Evolutionary conservation across 2,888 invertebrate species (phyloP), one percentile per base, ranked within the genome.

Genomic region (Drosophila percnosoma): DNA sequence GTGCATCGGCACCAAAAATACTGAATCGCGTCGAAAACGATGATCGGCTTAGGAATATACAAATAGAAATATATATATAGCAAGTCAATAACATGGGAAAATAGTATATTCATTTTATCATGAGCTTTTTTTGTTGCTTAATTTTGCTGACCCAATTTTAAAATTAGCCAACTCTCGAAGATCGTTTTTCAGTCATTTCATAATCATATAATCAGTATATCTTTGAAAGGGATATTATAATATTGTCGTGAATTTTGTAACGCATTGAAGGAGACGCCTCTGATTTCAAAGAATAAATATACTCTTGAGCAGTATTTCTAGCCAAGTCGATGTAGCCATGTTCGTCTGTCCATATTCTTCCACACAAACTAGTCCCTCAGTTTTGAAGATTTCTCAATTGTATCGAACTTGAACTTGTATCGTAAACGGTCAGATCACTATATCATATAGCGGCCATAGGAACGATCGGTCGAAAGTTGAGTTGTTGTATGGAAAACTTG

Each of bases 1-100:
- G 87, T 96, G 96, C 96, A 97, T 97, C 15, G 97, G 97, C 34
- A 97, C 96, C 68, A 98, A 93, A 93, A 97, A 97, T 40, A 96
- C 95, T 21, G 94, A 90, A 61, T 92, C 92, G 27, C 91, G 91
- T 24, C 92, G 89, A 75, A 91, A 92, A 5, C 92, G 94, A 92
- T 94, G 91, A 92, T 94, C 93, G 92, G 94, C 88, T 91, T 6
- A 29, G 13, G 7, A 65, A 27, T 33, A 36, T 4, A 8, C 1
- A 29, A 15, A 6, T 4, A n/a, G 0, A 42, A 51, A 29, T 15
- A 8, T 24, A 24, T 24, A n/a, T n/a, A 42, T n/a, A 42, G 21
- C 21, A 13, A 3, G n/a, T 42, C 40, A 40, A 11, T 2, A 0
- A 40, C 4, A 40, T n/a, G 10, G 5, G 11, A 42, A 11, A n/a